Base-by-base conservation (phyloP, 2,797 vertebrate species). In the Aulostomus chinensis region DNA sequence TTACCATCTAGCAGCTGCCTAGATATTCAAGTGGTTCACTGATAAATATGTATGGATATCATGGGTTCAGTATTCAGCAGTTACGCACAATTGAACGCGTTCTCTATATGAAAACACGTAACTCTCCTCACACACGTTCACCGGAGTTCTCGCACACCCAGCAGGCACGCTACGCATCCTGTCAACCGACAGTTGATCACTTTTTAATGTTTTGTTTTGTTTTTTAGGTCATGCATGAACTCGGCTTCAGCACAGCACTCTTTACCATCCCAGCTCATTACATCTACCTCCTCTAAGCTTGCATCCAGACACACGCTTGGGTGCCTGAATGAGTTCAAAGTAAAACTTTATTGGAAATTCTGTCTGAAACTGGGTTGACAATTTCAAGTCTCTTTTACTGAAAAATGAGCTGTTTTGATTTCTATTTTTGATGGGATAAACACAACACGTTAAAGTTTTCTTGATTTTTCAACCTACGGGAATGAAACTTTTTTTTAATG, bases 201-300 rank as follows among this genome's bases (percentile, higher is more conserved):
- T 62, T 67, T 70, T 57, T 60, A 52, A 50, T 57, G 40, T 36
- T 29, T n/a, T n/a, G n/a, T n/a, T n/a, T n/a, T 21, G 20, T 54
- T 58, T 36, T 74, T 48, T 34, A 63, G 55, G 47, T 61, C 64
- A 76, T 58, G 67, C 71, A 58, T 74, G 68, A 77, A 78, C 29
- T 25, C 20, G 21, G 26, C 32, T 37, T 64, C 31, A 47, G 11
- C 24, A 30, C 30, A 28, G 7, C 21, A 9, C 38, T 29, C 14
- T 25, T n/a, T n/a, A n/a, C n/a, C n/a, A 32, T 18, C 35, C 21
- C 18, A 6, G 9, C 26, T 12, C n/a, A 32, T 14, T 60, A 48
- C 29, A 35, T 53, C 29, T 17, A 11, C 34, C 34, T 6, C 37
- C 26, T 18, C 18, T 7, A 22, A 42, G 25, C 24, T n/a, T n/a